Conservation (phyloP, 2,113 vertebrate genomes). For the Balaenoptera acutorostrata region DNA sequence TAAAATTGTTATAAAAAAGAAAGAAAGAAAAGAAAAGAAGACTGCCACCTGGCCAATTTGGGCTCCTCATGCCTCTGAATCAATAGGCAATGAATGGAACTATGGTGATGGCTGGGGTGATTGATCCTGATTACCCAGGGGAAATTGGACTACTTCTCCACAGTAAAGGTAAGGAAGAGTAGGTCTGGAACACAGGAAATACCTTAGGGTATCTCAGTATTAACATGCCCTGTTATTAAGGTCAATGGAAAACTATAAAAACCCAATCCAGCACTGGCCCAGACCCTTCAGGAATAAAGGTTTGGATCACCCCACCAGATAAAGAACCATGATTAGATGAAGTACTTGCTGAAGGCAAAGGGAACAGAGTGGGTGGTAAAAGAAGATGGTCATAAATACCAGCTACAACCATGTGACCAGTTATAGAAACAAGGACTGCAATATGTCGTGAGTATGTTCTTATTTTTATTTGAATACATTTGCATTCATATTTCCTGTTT, state of each 20-base stretch:
- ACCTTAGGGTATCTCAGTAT: not conserved
- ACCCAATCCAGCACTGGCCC: not conserved
- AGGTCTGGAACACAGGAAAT: not conserved
- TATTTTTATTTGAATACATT: not conserved
- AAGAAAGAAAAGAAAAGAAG: not conserved
- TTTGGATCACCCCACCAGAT: not conserved
- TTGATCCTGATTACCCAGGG: too few species aligned
- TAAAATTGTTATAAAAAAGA: too few species aligned
- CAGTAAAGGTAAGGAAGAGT: not conserved
- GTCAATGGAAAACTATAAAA: not conserved
- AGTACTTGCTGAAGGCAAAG: not conserved
- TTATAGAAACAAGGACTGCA: not conserved
- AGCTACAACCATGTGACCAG: not conserved
- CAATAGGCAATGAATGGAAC: not conserved
- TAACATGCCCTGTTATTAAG: not conserved
- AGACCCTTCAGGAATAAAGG: not conserved
- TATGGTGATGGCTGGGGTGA: not conserved
- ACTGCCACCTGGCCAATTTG: not conserved
- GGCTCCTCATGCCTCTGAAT: not conserved
- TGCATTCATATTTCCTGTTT: not conserved
- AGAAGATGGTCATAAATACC: not conserved
- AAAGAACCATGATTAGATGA: not conserved
- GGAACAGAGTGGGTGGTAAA: not conserved
- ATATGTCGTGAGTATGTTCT: not conserved
- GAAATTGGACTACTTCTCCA: not conserved